Evolutionary conservation across 2,113 vertebrate genomes (phyloP).

Genomic region (Aspiorhynchus laticeps): DNA sequence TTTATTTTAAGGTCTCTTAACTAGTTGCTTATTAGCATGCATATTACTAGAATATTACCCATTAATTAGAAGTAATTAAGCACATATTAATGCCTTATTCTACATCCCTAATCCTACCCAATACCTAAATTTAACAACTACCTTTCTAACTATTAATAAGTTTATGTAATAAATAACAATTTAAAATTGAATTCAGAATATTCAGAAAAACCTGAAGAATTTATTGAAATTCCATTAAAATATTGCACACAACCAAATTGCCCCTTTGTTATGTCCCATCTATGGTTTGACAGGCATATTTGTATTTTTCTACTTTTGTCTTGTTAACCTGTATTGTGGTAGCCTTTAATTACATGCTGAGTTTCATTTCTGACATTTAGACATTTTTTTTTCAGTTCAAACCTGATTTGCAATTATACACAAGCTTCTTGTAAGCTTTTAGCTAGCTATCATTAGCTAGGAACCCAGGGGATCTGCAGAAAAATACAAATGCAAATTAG

Average conservation of each 20-base stretch:
- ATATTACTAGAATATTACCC: too few species aligned
- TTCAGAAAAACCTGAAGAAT: too few species aligned
- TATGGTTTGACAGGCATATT: background rate
- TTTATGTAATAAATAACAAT: too few species aligned
- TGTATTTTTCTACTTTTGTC: background rate
- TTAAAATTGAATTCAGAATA: too few species aligned
- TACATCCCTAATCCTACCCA: too few species aligned
- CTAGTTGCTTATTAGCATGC: too few species aligned
- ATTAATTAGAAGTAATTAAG: too few species aligned
- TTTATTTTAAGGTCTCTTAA: too few species aligned
- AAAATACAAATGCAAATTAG: constrained; percentile 1
- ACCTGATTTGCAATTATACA: background rate
- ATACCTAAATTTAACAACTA: too few species aligned
- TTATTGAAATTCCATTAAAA: background rate
- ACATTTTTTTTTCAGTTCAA: background rate
- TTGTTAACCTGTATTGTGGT: background rate
- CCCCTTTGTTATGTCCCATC: background rate
- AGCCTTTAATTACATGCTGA: background rate
- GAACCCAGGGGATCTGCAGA: background rate
- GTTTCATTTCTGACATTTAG: background rate
- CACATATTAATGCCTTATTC: too few species aligned
- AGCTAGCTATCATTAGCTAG: background rate
- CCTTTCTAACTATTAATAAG: too few species aligned
- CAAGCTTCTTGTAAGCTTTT: background rate
- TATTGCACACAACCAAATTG: background rate